These are phyloP conservation scores for Germaria angustata DNA, from an alignment of 2,888 invertebrate genomes.

Conservation along the genomic window DNA sequence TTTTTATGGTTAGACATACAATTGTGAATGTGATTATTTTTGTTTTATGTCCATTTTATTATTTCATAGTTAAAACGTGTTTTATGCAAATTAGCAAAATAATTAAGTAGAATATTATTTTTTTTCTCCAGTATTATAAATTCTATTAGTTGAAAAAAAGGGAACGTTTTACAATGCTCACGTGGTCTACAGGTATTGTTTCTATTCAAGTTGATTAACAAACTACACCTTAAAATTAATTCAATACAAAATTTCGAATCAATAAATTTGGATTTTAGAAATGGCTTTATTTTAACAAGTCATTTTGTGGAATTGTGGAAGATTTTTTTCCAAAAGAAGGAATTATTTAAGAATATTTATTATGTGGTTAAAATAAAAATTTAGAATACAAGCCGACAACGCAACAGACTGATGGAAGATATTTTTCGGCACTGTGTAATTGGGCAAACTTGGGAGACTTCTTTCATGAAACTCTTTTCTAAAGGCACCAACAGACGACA, in stretches of 20 bases:
- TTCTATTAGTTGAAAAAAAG: not conserved
- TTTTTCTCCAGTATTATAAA: not conserved
- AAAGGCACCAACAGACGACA: too few species aligned
- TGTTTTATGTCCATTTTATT: not conserved
- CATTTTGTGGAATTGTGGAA: too few species aligned
- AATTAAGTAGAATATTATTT: constrained; percentile 20
- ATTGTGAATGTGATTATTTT: not conserved
- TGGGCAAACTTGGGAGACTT: too few species aligned
- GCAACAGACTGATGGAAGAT: too few species aligned
- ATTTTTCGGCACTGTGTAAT: too few species aligned
- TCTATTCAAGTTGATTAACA: not conserved
- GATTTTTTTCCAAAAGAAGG: too few species aligned
- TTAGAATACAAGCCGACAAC: too few species aligned
- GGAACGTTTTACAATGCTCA: constrained; percentile 2
- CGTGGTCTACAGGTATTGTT: not conserved
- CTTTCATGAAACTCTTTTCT: too few species aligned
- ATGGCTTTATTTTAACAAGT: too few species aligned
- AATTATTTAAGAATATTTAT: too few species aligned
- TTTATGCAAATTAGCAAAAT: constrained; percentile 48
- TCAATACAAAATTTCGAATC: not conserved
- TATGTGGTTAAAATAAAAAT: too few species aligned
- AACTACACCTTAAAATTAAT: not conserved
- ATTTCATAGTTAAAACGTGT: constrained; percentile 39
- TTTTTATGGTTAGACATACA: constrained; percentile 1
- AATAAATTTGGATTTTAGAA: not conserved